Conservation (phyloP, 2,888 invertebrate species). For the Nemoura dubitans region DNA sequence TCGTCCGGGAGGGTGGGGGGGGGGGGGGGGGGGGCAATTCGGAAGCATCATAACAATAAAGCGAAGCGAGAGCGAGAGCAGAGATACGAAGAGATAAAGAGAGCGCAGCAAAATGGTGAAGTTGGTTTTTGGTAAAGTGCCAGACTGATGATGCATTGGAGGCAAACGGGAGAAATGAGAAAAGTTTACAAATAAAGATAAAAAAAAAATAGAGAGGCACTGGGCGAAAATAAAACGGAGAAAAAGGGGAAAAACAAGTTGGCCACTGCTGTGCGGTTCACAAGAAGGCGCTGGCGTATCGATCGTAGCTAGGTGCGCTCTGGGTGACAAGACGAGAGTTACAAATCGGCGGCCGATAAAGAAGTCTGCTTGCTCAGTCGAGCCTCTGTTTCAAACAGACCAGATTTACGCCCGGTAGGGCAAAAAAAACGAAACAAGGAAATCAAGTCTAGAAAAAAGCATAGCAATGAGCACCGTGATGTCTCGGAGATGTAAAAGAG, state of each 20-base stretch:
- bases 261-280: not conserved
- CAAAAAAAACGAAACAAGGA: no score
- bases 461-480: no score
- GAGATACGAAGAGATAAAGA: not conserved
- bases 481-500: not conserved
- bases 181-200: not conserved
- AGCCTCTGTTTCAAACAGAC: not conserved
- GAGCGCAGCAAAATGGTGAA: not conserved
- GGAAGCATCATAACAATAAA: slow-evolving; percentile 12
- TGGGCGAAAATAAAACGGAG: not conserved
- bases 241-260: not conserved
- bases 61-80: not conserved
- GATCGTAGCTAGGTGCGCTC: not conserved
- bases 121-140: not conserved
- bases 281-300: not conserved
- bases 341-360: not conserved
- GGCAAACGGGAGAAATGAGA: not conserved
- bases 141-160: not conserved
- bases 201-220: not conserved
- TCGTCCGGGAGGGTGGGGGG: not conserved
- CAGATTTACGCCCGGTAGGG: no score
- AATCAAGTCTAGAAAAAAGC: no score
- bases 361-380: not conserved
- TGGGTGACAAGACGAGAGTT: not conserved
- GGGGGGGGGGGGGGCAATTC: not conserved